Evolutionary conservation across 2,888 invertebrate genomes (phyloP).

Genomic region (Cephus nigrinus): DNA sequence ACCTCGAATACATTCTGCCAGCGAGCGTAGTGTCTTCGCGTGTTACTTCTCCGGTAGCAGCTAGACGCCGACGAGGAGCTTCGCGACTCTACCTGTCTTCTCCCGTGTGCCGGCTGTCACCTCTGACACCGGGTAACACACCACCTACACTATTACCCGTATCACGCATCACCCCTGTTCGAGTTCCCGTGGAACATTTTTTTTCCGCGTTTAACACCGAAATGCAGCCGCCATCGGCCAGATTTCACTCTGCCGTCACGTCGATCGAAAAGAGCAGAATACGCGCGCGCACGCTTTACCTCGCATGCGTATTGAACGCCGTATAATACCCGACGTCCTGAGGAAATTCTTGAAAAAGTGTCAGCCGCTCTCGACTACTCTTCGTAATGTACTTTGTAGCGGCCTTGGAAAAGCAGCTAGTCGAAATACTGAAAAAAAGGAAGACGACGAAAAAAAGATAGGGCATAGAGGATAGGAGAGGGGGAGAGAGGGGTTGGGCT

Average conservation of each 20-base stretch:
- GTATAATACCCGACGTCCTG: slow-evolving; percentile 9
- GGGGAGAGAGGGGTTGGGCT: slow-evolving; percentile 4
- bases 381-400: slow-evolving; percentile 24
- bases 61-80: no score
- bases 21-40: no score
- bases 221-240: slow-evolving; percentile 50
- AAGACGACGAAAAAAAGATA: neutral
- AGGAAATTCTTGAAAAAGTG: slow-evolving; percentile 30
- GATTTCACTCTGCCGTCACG: slow-evolving; percentile 53
- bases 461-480: no score
- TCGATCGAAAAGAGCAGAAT: slow-evolving; percentile 62
- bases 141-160: no score
- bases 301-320: slow-evolving; percentile 63
- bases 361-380: slow-evolving; percentile 29
- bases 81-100: no score
- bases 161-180: no score
- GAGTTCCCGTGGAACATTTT: neutral
- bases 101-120: no score
- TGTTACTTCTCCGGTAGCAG: no score
- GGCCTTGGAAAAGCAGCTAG: slow-evolving; percentile 23
- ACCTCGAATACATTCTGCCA: neutral
- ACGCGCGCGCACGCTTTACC: slow-evolving; percentile 54
- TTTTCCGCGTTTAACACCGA: slow-evolving; percentile 25
- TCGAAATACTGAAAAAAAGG: slow-evolving; percentile 8
- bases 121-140: no score